Percentiles rank a stretch among this genome's conserved stretches.
These are phyloP conservation scores for Bursaphelenchus okinawaensis DNA, from an alignment of 2,888 invertebrate genomes.

Conservation along the genomic window DNA sequence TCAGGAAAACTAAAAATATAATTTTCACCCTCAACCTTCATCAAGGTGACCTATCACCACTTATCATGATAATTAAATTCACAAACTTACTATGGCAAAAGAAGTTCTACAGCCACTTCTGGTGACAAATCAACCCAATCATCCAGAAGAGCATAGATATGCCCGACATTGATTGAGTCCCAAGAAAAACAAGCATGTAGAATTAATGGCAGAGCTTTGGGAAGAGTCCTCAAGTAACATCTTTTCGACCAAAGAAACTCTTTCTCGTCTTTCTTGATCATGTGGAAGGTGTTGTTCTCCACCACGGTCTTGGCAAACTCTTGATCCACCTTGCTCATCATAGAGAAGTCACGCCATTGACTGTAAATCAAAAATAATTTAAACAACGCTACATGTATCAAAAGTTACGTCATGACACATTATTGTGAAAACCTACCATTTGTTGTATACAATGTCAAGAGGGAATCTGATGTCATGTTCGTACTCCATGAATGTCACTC, in stretches of 20 bases:
- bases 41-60: no score
- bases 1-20: conserved; percentile 75
- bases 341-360: conserved; percentile 44
- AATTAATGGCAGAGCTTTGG: conserved; percentile 59
- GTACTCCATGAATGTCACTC: conserved; percentile 43
- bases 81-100: conserved; percentile 71
- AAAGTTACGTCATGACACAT: neutral
- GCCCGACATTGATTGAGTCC: conserved; percentile 58
- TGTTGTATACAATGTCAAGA: conserved; percentile 12
- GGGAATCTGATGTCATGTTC: conserved; percentile 45
- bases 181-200: conserved; percentile 38
- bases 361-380: conserved; percentile 15
- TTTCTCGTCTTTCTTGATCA: conserved; percentile 57
- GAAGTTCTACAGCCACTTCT: conserved; percentile 80
- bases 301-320: conserved; percentile 58
- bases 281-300: conserved; percentile 18
- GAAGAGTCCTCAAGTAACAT: conserved; percentile 56
- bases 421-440: neutral
- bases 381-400: neutral
- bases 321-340: conserved; percentile 57
- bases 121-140: conserved; percentile 77
- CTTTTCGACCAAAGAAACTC: conserved; percentile 61
- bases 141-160: conserved; percentile 77
- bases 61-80: no score
- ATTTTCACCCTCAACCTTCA: no score